These are phyloP conservation scores for Dascillus cervinus DNA, from an alignment of 2,888 invertebrate genomes.

Conservation along the genomic window DNA sequence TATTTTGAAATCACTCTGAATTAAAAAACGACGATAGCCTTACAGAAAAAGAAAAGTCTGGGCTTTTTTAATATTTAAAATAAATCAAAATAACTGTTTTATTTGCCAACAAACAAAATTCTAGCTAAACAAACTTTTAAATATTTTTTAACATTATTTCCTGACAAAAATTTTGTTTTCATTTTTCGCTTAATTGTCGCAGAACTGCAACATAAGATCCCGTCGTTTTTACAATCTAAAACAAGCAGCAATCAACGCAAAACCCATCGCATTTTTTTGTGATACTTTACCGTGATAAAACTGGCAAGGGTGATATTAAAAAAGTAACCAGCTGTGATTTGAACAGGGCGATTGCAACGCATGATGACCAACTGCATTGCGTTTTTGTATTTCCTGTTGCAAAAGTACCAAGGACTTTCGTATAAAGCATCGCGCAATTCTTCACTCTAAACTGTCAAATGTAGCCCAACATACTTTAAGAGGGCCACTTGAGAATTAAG, in stretches of 20 bases:
- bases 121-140: too few relatives aligned
- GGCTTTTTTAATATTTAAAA: too few relatives aligned
- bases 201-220: constrained; percentile 8
- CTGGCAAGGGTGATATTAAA: constrained; percentile 5
- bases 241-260: background rate
- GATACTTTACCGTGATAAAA: constrained; percentile 7
- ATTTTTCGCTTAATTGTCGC: constrained; percentile 7
- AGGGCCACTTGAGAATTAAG: too few relatives aligned
- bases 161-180: too few relatives aligned
- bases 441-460: constrained; percentile 8
- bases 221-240: constrained; percentile 11
- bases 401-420: constrained; percentile 8
- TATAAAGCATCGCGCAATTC: constrained; percentile 2
- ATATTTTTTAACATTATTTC: too few relatives aligned
- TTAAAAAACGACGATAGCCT: too few relatives aligned
- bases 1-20: too few relatives aligned
- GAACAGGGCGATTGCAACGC: constrained; percentile 1
- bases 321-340: constrained; percentile 7
- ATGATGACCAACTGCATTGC: constrained; percentile 5
- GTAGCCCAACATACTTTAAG: too few relatives aligned
- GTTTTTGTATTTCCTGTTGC: constrained; percentile 3
- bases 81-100: too few relatives aligned
- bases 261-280: background rate
- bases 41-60: too few relatives aligned
- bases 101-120: too few relatives aligned